Evolutionary conservation across 2,888 invertebrate species (phyloP).

Genomic region (Mythimna loreyi): DNA sequence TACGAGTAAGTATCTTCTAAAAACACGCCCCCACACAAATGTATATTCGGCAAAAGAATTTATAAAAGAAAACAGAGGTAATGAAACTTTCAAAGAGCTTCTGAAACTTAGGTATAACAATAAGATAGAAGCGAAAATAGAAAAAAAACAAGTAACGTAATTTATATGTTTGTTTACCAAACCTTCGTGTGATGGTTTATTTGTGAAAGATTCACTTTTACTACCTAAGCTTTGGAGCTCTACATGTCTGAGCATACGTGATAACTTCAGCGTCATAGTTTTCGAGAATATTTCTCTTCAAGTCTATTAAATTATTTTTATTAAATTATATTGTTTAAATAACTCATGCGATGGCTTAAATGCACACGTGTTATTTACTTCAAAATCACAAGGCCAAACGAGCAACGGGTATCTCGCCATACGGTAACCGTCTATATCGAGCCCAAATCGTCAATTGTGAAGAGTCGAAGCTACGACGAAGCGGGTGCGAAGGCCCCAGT

Average conservation of each 20-base stretch:
- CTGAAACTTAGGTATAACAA: slow-evolving; percentile 31
- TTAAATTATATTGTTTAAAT: no score
- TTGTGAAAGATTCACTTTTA: slow-evolving; percentile 24
- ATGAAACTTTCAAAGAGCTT: slow-evolving; percentile 33
- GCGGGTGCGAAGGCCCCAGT: no score
- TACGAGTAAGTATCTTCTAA: background rate
- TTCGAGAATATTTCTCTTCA: no score
- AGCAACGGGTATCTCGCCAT: no score
- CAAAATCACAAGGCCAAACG: no score
- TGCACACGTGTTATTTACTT: no score
- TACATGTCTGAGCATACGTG: background rate
- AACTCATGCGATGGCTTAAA: no score
- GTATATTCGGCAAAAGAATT: slow-evolving; percentile 11
- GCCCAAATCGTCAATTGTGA: no score
- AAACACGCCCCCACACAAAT: slow-evolving; percentile 13
- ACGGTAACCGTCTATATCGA: no score
- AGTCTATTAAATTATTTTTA: no score
- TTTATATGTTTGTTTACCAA: slow-evolving; percentile 61
- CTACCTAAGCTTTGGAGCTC: slow-evolving; percentile 11
- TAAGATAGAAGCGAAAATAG: slow-evolving; percentile 31
- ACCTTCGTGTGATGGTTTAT: slow-evolving; percentile 21
- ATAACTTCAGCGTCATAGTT: slow-evolving; percentile 1
- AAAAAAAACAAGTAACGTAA: slow-evolving; percentile 48
- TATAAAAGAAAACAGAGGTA: slow-evolving; percentile 22
- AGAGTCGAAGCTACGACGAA: no score